Percentiles rank a stretch among this genome's conserved stretches.
These are phyloP conservation scores for Neopelma chrysocephalum DNA, from an alignment of 2,797 vertebrate genomes.

Conservation along the genomic window DNA sequence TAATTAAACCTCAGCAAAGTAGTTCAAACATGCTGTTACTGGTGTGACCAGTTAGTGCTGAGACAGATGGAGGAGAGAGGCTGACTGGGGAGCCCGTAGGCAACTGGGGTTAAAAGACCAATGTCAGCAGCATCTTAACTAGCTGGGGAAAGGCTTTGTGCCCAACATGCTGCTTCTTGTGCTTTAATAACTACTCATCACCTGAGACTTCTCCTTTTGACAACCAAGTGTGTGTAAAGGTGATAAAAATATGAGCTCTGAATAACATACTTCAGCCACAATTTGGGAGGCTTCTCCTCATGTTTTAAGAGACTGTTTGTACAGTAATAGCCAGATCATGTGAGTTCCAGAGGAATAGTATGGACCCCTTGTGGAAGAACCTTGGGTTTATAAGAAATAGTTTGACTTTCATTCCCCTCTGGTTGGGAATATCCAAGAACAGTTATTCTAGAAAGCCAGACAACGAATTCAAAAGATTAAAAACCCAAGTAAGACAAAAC, in stretches of 20 bases:
- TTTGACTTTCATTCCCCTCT: background rate
- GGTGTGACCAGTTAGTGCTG: background rate
- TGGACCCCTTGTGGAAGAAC: background rate
- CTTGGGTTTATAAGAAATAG: background rate
- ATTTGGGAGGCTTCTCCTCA: background rate
- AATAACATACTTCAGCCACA: background rate
- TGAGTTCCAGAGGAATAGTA: background rate
- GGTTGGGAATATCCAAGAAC: background rate
- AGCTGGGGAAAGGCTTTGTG: background rate
- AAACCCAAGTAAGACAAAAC: background rate
- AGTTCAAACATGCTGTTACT: slow-evolving; percentile 23
- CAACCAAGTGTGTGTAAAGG: background rate
- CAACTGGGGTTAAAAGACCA: background rate
- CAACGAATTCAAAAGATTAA: background rate
- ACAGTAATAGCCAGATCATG: fast-evolving
- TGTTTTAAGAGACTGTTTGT: background rate
- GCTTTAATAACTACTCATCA: background rate
- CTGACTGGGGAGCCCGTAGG: slow-evolving; percentile 7
- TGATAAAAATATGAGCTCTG: background rate
- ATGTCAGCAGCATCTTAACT: background rate
- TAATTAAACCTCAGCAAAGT: slow-evolving; percentile 12
- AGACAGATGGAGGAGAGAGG: background rate
- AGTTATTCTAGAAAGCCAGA: background rate
- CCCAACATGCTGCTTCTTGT: slow-evolving; percentile 52
- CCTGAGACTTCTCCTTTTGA: background rate